Evolutionary conservation across 2,888 invertebrate genomes (phyloP), one percentile per base, ranked within the genome.

Genomic region (Abrostola triplasia): DNA sequence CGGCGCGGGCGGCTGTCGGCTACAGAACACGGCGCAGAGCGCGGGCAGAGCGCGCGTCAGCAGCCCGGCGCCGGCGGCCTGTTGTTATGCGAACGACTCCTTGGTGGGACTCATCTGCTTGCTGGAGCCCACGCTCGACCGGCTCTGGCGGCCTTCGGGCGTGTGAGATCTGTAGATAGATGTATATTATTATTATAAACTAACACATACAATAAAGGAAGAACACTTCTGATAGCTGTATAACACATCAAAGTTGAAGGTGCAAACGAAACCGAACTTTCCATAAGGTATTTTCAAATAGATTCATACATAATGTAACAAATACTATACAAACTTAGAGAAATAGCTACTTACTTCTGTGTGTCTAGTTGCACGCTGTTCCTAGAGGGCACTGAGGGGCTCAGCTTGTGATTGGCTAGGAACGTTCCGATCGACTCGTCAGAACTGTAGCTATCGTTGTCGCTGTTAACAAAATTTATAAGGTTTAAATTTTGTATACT

Each of bases 391-490:
- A 85, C 93, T 13, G 91, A 89, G 0, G 95, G 93, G 64, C 95
- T 93, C 59, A 95, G 85, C 84, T 95, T 95, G 90, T 96, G 95
- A 82, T 96, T 96, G 41, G 96, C 95, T 72, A 96, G 88, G 89
- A 96, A 96, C 44, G 96, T 96, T 82, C 95, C 96, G 76, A 96
- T 95, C 0, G 96, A 96, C 82, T 96, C 96, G 84, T 96, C 96
- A 0, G 96, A 96, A 76, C 96, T 96, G 90, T 96, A 96, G 88
- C 96, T 96, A 80, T 96, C 96, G 86, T 95, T 95, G 63, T 96
- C 96, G 76, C 96, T 96, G 90, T 1, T 91, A 90, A 24, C 24
- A 24, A 24, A 24, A n/a, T n/a, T n/a, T n/a, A n/a, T n/a, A n/a
- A n/a, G n/a, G n/a, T n/a, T n/a, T n/a, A n/a, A n/a, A n/a, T n/a